Evolutionary conservation across 2,113 vertebrate genomes (phyloP), one percentile per base, ranked within the genome.

Genomic region (Motacilla tschutschensis): DNA sequence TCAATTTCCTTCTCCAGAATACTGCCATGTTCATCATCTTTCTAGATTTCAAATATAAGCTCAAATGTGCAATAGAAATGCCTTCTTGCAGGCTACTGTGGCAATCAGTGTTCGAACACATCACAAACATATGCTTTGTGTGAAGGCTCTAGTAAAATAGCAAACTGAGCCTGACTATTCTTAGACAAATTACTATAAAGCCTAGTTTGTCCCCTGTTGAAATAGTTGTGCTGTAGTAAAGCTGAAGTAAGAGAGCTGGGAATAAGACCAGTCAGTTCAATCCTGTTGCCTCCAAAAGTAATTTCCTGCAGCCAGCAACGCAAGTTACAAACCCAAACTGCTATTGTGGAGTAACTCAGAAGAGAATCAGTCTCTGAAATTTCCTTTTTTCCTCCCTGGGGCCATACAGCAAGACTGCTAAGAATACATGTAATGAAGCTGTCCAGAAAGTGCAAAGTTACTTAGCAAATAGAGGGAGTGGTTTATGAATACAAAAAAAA

Each of bases 331-430:
- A 83, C 74, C 5, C 65, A 74, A 80, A 82, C 26, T 79, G 44
- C 53, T 57, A 47, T 40, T 35, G 20, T 82, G 86, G 94, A 93
- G 91, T 92, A 95, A 92, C 88, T 84, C 88, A 96, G 91, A 93
- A 91, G 79, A 60, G 62, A 94, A 93, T 93, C 58, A 81, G 86
- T 28, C 79, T 93, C 93, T 85, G 90, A 95, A 93, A 94, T 95
- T 90, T 93, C 88, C 73, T 79, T 89, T 93, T 66, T 80, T 44
- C 54, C 57, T 75, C 82, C 58, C 7, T 2, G 20, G 59, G 41
- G 88, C 79, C 80, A 87, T 87, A 54, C 78, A 87, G 79, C 71
- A 83, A 81, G 87, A 74, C 74, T 91, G 60, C 72, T 93, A 63
- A 90, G 81, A 94, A 91, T 78, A 90, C 12, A 79, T 55, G 8